Conservation (phyloP, 1,140 invertebrate genomes). For the Drosophila aff. region DNA sequence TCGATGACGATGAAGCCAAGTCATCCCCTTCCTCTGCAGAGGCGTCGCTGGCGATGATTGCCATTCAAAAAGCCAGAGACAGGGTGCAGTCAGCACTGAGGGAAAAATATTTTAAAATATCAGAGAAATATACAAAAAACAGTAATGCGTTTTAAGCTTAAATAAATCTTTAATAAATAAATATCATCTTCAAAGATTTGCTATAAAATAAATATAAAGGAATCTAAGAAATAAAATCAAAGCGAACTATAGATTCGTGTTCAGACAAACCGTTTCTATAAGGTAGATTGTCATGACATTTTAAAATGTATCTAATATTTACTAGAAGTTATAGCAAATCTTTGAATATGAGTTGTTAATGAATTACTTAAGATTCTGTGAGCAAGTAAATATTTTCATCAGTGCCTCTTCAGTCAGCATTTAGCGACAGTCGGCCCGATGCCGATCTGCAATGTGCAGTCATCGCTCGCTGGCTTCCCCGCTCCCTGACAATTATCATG, state of each 20-base stretch:
- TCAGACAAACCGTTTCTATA: too few species aligned
- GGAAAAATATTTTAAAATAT: background rate
- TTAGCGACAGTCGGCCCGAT: conserved; percentile 55
- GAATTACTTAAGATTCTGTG: background rate
- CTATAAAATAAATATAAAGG: too few species aligned
- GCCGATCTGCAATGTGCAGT: conserved; percentile 20
- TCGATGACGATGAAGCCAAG: conserved; percentile 19
- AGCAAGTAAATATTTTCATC: background rate
- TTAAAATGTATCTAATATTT: background rate
- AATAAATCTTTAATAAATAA: too few species aligned
- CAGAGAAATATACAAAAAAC: background rate
- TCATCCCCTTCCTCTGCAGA: conserved; percentile 34
- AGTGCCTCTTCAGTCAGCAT: conserved; percentile 34
- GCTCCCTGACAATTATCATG: conserved; percentile 67
- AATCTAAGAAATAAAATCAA: too few species aligned
- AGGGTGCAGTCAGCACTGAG: conserved; percentile 16
- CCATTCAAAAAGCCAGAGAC: conserved; percentile 35
- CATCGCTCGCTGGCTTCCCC: conserved; percentile 8
- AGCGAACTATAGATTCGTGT: too few species aligned
- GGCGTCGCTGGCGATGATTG: conserved; percentile 65
- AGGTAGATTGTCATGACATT: too few species aligned
- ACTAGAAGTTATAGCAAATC: background rate
- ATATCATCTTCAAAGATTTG: too few species aligned
- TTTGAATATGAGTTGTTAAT: background rate
- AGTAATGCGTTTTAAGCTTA: too few species aligned